A percentile compares a stretch with the other conserved stretches of the same genome.
Evolutionary conservation across 2,888 invertebrate genomes (phyloP).

Genomic region (Drosophila nr. perissopoda): DNA sequence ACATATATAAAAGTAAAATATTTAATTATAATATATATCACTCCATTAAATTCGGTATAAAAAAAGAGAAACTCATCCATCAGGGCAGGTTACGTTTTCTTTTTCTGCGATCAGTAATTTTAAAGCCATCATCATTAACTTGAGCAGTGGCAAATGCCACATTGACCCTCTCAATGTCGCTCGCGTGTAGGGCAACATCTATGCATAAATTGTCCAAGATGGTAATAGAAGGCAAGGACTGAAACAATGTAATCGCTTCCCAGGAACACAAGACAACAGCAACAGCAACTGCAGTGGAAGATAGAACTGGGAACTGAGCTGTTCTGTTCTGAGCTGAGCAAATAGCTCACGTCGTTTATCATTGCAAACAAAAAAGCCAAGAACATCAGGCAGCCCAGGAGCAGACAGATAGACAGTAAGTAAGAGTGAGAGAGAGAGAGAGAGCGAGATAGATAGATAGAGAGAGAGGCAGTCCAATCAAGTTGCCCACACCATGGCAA

Average conservation of each 20-base stretch:
- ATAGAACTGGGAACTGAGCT: neutral
- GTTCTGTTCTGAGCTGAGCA: conserved; percentile 44
- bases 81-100: neutral
- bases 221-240: conserved; percentile 58
- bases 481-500: conserved; percentile 65
- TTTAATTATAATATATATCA: neutral
- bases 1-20: neutral
- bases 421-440: conserved; percentile 15
- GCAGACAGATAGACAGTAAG: conserved; percentile 22
- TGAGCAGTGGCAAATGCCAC: conserved; percentile 46
- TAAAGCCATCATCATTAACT: conserved; percentile 28
- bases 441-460: neutral
- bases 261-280: conserved; percentile 44
- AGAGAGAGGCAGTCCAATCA: conserved; percentile 64
- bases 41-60: neutral
- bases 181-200: conserved; percentile 48
- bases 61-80: neutral
- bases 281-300: conserved; percentile 1
- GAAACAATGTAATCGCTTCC: conserved; percentile 65
- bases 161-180: conserved; percentile 57
- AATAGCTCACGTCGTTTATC: conserved; percentile 77
- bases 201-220: conserved; percentile 70
- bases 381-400: conserved; percentile 51
- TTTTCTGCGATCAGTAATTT: conserved; percentile 15
- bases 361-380: conserved; percentile 76